Evolutionary conservation across 2,797 vertebrate genomes (phyloP), one percentile per base, ranked within the genome.

Genomic region (Macropodus opercularis): DNA sequence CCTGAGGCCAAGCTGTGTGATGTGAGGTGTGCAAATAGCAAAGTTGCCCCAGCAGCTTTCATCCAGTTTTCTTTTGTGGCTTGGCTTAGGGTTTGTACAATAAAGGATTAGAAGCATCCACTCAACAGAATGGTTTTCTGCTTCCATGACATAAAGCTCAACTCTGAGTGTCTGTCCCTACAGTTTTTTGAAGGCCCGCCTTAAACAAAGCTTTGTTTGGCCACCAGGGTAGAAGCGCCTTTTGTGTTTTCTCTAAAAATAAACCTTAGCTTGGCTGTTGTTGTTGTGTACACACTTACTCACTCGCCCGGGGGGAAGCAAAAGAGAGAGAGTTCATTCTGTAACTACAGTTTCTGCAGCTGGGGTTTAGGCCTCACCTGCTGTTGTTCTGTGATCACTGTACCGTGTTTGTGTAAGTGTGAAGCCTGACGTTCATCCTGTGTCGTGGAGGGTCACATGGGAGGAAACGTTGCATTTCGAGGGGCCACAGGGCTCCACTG

Each of bases 211-310:
- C 56, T 75, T 77, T 71, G 72, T 84, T 75, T 83, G 47, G 60
- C 60, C 42, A 5, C 78, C 75, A 69, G 53, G 51, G 62, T 80
- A 79, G 51, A 77, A 59, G 47, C 41, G 52, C 62, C 63, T 80
- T 84, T 89, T 86, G 80, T 90, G 77, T 86, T 85, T 85, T 79
- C 52, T 87, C 73, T 83, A 84, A 83, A 88, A 88, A 82, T 87
- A 83, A 67, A 34, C 32, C 22, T 35, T 19, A 40, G 46, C 52
- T 47, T 18, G 34, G 48, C 27, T 69, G 13, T 56, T 74, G 52
- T 77, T 70, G 53, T 51, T 76, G 18, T 72, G 56, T 54, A 70
- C 7, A 76, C 63, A 66, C 39, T 44, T 31, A 6, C 59, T 47
- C 58, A 46, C 55, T 48, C 29, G 15, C 15, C 35, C 3, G 5